phyloP scores from a whole-genome alignment of 2,888 invertebrate species.

The Isotomurus palustris region DNA sequence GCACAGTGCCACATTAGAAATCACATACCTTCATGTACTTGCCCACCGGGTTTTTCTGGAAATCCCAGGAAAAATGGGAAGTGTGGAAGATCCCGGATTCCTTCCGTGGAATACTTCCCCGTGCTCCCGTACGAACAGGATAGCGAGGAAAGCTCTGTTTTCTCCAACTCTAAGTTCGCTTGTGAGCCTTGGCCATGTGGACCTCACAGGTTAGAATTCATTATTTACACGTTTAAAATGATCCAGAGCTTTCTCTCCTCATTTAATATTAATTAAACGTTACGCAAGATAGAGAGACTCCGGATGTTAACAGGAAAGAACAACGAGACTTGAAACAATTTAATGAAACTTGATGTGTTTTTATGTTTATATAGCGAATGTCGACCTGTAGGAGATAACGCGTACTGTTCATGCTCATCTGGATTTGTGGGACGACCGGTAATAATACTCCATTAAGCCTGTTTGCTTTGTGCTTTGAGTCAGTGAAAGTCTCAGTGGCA shows the following conservation, averaged over 20 bases:
- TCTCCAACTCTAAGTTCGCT: constrained; percentile 4
- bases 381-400: constrained; percentile 27
- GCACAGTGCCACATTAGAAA: constrained; percentile 23
- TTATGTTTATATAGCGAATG: constrained; percentile 20
- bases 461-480: too few relatives aligned
- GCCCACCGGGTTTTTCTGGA: constrained; percentile 15
- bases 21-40: constrained; percentile 22
- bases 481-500: too few relatives aligned
- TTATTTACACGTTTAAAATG: too few relatives aligned
- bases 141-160: constrained; percentile 7
- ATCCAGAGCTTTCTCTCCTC: neutral
- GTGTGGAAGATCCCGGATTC: constrained; percentile 1
- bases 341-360: too few relatives aligned
- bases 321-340: too few relatives aligned
- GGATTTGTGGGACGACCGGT: constrained; percentile 24
- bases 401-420: constrained; percentile 28
- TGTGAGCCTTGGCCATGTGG: constrained; percentile 35
- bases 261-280: neutral
- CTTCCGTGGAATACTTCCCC: constrained; percentile 28
- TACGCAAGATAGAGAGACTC: neutral
- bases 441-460: too few relatives aligned
- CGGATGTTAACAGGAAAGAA: too few relatives aligned
- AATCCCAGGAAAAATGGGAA: constrained; percentile 12
- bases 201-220: constrained; percentile 23
- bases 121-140: too few relatives aligned